Conservation (phyloP, 92 coral and sea anemone genomes). For the Meandrina meandrites region DNA sequence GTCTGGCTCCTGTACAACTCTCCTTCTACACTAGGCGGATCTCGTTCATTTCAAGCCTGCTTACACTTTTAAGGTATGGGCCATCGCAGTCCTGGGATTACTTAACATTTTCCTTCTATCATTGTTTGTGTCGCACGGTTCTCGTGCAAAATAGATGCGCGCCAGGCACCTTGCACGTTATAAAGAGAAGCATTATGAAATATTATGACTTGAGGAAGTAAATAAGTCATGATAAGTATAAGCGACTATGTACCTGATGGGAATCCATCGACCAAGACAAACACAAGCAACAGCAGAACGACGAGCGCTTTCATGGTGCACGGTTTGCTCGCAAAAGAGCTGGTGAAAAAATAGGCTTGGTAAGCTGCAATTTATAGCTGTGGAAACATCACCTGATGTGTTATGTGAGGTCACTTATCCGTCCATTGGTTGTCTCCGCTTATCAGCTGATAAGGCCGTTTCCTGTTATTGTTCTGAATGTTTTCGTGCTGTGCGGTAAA, state of each 20-base stretch:
- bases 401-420: neutral
- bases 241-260: constrained; percentile 34
- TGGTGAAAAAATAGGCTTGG: neutral
- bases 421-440: neutral
- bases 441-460: neutral
- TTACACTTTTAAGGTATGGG: too few relatives aligned
- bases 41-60: too few relatives aligned
- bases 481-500: neutral
- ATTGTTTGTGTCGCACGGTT: too few relatives aligned
- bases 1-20: too few relatives aligned
- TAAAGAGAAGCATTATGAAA: too few relatives aligned
- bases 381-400: neutral
- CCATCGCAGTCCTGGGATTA: too few relatives aligned
- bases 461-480: neutral
- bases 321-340: neutral
- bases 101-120: too few relatives aligned
- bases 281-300: neutral
- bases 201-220: too few relatives aligned
- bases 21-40: too few relatives aligned
- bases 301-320: constrained; percentile 32
- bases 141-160: too few relatives aligned
- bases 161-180: too few relatives aligned
- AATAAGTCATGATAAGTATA: too few relatives aligned
- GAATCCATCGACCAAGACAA: constrained; percentile 27
- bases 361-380: constrained; percentile 20